Evolutionary conservation across 1,140 invertebrate genomes (phyloP).

Genomic region (Nephila pilipes): DNA sequence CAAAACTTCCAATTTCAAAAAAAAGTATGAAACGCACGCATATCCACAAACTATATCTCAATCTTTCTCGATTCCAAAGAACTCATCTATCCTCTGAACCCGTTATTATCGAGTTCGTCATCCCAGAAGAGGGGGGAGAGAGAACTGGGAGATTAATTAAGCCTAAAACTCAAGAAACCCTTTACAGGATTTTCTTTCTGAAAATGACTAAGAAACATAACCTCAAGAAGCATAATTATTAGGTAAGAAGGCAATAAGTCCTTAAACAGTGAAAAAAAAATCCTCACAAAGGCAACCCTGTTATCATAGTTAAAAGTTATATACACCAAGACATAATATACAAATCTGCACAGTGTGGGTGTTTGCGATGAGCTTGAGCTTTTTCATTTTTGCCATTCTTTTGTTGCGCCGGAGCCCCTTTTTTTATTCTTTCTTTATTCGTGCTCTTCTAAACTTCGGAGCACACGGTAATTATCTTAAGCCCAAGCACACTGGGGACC

Average conservation of each 20-base stretch:
- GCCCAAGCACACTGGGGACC: slow-evolving; percentile 17
- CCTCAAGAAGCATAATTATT: slow-evolving; percentile 49
- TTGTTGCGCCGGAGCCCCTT: neutral
- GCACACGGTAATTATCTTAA: slow-evolving; percentile 51
- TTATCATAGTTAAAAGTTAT: slow-evolving; percentile 42
- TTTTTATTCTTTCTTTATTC: neutral
- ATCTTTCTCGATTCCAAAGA: neutral
- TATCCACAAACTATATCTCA: neutral
- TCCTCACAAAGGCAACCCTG: neutral
- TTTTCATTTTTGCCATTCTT: slow-evolving; percentile 25
- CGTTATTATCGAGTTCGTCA: slow-evolving; percentile 9
- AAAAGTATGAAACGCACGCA: neutral
- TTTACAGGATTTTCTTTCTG: neutral
- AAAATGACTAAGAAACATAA: slow-evolving; percentile 35
- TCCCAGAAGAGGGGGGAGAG: neutral
- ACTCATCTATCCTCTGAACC: neutral
- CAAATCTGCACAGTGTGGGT: slow-evolving; percentile 24
- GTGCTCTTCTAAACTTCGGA: slow-evolving; percentile 3
- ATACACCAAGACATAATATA: slow-evolving; percentile 25
- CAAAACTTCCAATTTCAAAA: neutral
- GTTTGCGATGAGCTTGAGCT: slow-evolving; percentile 8
- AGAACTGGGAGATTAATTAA: slow-evolving; percentile 21
- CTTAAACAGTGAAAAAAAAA: neutral
- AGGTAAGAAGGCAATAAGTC: slow-evolving; percentile 24
- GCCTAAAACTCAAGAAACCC: slow-evolving; percentile 8